Evolutionary conservation across 1,140 invertebrate genomes (phyloP).

Genomic region (Chrysoperla carnea): DNA sequence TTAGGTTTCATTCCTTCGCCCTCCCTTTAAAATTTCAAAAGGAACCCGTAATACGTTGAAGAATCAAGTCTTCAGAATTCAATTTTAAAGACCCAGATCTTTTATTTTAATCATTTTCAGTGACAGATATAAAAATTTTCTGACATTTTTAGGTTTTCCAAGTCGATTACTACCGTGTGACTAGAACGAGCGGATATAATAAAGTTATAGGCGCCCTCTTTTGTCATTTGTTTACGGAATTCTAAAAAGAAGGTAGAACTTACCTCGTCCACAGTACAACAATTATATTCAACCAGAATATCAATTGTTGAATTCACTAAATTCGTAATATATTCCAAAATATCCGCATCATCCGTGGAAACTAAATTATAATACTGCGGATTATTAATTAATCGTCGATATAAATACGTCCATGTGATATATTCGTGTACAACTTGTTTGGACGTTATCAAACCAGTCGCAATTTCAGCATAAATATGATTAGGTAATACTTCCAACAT

Average conservation of each 20-base stretch:
- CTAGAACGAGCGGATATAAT: too few species aligned
- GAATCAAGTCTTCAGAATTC: too few species aligned
- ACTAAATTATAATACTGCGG: conserved; percentile 84
- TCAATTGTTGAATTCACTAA: conserved; percentile 63
- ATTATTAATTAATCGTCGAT: conserved; percentile 69
- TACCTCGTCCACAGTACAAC: conserved; percentile 34
- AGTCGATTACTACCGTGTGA: too few species aligned
- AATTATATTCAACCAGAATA: conserved; percentile 55
- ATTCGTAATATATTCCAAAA: conserved; percentile 56
- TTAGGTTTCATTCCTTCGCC: too few species aligned
- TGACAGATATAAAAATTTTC: too few species aligned
- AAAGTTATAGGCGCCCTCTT: too few species aligned
- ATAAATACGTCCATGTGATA: conserved; percentile 97
- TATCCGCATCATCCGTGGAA: conserved; percentile 45
- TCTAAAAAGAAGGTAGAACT: not conserved
- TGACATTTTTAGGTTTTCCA: too few species aligned
- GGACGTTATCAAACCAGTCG: conserved; percentile 78
- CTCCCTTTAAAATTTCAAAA: too few species aligned
- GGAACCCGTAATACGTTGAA: too few species aligned
- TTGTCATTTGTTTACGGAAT: too few species aligned
- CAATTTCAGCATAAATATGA: conserved; percentile 96
- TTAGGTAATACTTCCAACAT: conserved; percentile 81
- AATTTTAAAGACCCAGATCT: too few species aligned
- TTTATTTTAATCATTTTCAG: too few species aligned
- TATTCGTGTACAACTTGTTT: conserved; percentile 95